Base-by-base conservation (phyloP, 2,797 vertebrate genomes). In the Sebastes diploproa region DNA sequence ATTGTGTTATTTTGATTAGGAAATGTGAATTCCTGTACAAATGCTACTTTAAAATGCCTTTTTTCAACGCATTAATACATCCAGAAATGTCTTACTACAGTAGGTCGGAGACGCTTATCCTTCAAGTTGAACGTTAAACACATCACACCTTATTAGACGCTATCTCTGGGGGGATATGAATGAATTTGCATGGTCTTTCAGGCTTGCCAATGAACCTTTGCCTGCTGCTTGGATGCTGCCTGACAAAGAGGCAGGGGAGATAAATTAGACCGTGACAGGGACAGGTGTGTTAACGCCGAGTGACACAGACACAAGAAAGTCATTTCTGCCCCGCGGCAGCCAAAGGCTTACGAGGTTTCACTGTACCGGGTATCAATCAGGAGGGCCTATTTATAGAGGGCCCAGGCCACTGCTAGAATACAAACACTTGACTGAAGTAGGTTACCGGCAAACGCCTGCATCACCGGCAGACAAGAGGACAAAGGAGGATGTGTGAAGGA, bases 301-400 rank as follows among this genome's bases (percentile, higher is more conserved):
- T 74, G 81, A 86, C 82, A 85, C 81, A 89, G 73, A 85, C 60
- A 62, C 80, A 83, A 87, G 80, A 93, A 94, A 92, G 92, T 94
- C 88, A 82, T 88, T 87, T 83, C 67, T 93, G 86, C 86, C 93
- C 88, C 3, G 75, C 84, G 30, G 93, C 88, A 84, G 78, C 81
- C 70, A 69, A 84, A 92, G 67, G 77, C 87, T 91, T 85, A 82
- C 50, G 59, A 92, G 91, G 80, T 81, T 89, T 91, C 81, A 83
- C 81, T 86, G 87, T 73, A 70, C 84, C 73, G 50, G 23, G 81
- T 91, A 94, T 94, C 91, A 94, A 92, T 95, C 92, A 92, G 79
- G 68, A 32, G 61, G 81, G 77, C 65, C 93, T 95, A 95, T 95
- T 94, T 94, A 92, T 95, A 95, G 94, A 91, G 78, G 61, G 73